Base-by-base conservation (phyloP, 2,888 invertebrate genomes). In the Seira musarum region DNA sequence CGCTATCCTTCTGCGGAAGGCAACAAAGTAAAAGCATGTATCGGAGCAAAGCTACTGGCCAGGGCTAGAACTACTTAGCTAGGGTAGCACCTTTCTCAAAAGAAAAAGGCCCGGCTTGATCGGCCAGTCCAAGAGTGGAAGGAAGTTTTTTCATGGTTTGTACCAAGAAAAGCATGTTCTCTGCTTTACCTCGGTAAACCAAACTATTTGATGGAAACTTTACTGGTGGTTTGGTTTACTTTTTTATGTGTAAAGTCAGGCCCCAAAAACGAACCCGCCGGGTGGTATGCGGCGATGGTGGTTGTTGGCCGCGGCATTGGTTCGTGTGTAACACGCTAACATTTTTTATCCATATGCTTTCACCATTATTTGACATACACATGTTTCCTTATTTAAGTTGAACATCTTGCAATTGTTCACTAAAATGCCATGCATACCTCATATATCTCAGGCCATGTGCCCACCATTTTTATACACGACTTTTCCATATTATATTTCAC, bases 381-480 rank as follows among this genome's bases (percentile, higher is more conserved):
- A 60, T 22, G 60, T 21, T 19, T 60, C 60, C 21, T 19, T n/a
- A 2, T 60, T 60, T 60, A 19, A 19, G 10, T 21, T 2, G 15
- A 13, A 49, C 49, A 49, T 2, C 60, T 60, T 60, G 21, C 19
- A 19, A 22, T 60, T 60, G 19, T 60, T n/a, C 60, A 53, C 22
- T 2, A 60, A 60, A 21, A 8, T 40, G 13, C 6, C 40, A 40
- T 8, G 40, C 13, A 6, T 13, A 40, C 6, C 6, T 40, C 40
- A 40, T 40, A 13, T 40, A n/a, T n/a, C n/a, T n/a, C n/a, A n/a
- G n/a, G n/a, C n/a, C 49, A 49, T 49, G 49, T 49, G 49, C 49
- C 3, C 60, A 60, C 60, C 60, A 60, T 60, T 21, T 60, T 60
- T 60, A n/a, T n/a, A n/a, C n/a, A n/a, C n/a, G n/a, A n/a, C n/a